These are phyloP conservation scores for Heteromurus nitidus DNA, from an alignment of 2,888 invertebrate species.

Conservation along the genomic window DNA sequence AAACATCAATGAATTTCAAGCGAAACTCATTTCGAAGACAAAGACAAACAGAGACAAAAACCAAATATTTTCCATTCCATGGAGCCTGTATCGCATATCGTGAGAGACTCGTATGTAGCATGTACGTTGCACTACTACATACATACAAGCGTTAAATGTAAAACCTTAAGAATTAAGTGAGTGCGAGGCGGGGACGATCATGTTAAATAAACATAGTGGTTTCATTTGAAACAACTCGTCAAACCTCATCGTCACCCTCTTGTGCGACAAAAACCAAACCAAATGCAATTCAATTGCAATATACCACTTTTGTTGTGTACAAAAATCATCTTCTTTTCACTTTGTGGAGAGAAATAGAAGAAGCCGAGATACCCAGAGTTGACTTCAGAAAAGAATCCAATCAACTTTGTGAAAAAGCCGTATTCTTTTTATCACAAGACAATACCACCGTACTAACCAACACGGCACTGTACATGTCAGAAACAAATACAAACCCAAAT, in stretches of 20 bases:
- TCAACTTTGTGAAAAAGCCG: background rate
- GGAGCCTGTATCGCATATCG: background rate
- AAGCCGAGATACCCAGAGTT: no score
- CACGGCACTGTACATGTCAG: no score
- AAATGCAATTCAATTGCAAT: background rate
- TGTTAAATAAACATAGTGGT: conserved; percentile 10
- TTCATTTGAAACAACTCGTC: background rate
- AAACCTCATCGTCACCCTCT: no score
- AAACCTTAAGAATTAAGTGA: background rate
- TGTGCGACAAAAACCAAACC: conserved; percentile 3
- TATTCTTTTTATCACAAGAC: no score
- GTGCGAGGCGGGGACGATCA: no score
- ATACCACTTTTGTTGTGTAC: background rate
- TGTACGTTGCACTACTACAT: no score
- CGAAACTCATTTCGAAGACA: conserved; percentile 16
- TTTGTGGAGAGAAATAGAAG: no score
- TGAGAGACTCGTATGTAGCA: background rate
- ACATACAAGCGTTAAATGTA: background rate
- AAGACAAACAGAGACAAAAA: conserved; percentile 18
- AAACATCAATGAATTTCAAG: conserved; percentile 24
- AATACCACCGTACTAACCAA: no score
- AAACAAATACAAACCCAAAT: no score
- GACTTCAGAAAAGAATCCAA: no score
- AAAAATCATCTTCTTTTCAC: background rate
- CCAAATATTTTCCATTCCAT: conserved; percentile 10